Conservation (phyloP, 2,797 vertebrate genomes). For the Garrulus glandarius region DNA sequence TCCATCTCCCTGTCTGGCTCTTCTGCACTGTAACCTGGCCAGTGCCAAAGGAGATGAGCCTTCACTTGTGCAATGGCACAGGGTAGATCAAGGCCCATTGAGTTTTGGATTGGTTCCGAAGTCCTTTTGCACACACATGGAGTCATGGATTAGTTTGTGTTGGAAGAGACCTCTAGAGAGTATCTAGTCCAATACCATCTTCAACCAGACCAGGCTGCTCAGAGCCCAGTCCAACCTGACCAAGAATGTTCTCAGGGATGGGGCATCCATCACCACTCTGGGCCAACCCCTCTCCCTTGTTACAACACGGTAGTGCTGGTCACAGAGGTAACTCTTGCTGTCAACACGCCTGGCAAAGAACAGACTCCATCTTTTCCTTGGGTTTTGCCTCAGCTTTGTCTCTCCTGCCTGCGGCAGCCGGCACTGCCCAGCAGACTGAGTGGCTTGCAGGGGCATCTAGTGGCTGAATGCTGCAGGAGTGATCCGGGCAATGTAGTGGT, state of each 20-base stretch:
- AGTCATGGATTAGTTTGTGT: not conserved
- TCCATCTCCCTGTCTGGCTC: fast-evolving
- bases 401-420: not conserved
- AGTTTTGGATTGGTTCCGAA: not conserved
- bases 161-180: not conserved
- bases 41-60: not conserved
- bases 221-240: not conserved
- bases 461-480: not conserved
- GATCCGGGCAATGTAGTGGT: fast-evolving
- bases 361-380: not conserved
- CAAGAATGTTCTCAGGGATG: fast-evolving
- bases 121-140: not conserved
- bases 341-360: not conserved
- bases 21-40: fast-evolving
- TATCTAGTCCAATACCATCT: not conserved
- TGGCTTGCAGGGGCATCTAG: slow-evolving; percentile 60
- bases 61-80: fast-evolving
- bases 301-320: fast-evolving
- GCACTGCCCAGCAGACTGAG: not conserved
- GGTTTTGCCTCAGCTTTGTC: not conserved
- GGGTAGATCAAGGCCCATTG: fast-evolving
- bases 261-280: too few species aligned
- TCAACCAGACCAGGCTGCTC: not conserved
- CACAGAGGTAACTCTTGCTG: fast-evolving
- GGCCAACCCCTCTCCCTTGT: too few species aligned